phyloP scores from a whole-genome alignment of 1,140 invertebrate genomes.

The Cecropterus lyciades region DNA sequence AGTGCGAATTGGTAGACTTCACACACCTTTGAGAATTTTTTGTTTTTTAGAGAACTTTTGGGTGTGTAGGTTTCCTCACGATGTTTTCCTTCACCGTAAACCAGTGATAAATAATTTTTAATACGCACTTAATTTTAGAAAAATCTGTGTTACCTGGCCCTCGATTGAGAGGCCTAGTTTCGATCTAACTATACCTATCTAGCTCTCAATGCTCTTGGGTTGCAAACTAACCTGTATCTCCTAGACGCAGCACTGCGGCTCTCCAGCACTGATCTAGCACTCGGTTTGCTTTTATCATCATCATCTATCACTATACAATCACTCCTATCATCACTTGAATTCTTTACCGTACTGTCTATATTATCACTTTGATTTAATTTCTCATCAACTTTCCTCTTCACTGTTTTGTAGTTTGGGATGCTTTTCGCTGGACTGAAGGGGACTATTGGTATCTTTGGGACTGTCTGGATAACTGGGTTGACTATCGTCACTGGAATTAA shows the following conservation, averaged over 20 bases:
- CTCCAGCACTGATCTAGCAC: slow-evolving; percentile 33
- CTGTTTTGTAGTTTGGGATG: slow-evolving; percentile 37
- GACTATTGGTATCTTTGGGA: slow-evolving; percentile 57
- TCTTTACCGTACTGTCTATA: slow-evolving; percentile 31
- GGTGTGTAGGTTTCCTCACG: too few species aligned
- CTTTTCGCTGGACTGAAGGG: slow-evolving; percentile 38
- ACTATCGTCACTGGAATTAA: slow-evolving; percentile 67
- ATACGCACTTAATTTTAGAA: too few species aligned
- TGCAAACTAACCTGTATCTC: slow-evolving; percentile 60
- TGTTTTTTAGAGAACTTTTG: too few species aligned
- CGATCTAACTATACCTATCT: too few species aligned
- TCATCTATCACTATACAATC: slow-evolving; percentile 9
- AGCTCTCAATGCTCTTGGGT: too few species aligned
- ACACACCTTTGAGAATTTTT: too few species aligned
- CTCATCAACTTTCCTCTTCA: slow-evolving; percentile 37
- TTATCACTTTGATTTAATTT: slow-evolving; percentile 29
- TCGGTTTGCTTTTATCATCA: slow-evolving; percentile 8
- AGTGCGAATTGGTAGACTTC: too few species aligned
- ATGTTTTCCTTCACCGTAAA: too few species aligned
- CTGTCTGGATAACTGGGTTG: slow-evolving; percentile 25
- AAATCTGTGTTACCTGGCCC: too few species aligned
- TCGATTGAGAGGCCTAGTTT: too few species aligned
- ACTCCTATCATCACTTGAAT: not conserved
- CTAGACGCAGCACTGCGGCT: slow-evolving; percentile 64
- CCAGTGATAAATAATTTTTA: too few species aligned